Percentiles rank a stretch among this genome's conserved stretches.
phyloP scores from a whole-genome alignment of 92 coral and sea anemone species.

The Isaurus tuberculatus region DNA sequence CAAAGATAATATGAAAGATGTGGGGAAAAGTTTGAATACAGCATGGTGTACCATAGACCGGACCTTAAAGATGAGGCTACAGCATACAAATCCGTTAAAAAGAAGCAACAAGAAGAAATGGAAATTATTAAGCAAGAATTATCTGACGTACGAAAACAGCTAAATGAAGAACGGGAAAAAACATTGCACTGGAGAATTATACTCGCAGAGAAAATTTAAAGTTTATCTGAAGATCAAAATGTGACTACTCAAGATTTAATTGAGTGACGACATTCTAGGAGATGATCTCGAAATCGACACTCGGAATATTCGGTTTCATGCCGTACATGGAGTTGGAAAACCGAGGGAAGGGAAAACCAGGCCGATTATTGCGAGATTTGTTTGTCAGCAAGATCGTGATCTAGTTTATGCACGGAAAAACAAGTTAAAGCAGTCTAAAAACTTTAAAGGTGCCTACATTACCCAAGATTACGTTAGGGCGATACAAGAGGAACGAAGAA shows the following conservation, averaged over 20 bases:
- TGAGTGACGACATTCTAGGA: neutral
- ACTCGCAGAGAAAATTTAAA: neutral
- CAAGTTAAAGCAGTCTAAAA: too few relatives aligned
- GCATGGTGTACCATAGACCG: slow-evolving; percentile 4
- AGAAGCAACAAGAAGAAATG: neutral
- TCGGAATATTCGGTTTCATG: neutral
- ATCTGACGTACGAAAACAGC: neutral
- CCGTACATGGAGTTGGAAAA: neutral
- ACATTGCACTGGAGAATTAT: neutral
- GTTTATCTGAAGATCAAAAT: neutral
- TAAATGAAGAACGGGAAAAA: neutral
- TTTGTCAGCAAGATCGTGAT: too few relatives aligned
- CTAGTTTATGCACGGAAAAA: too few relatives aligned
- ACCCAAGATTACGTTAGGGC: too few relatives aligned
- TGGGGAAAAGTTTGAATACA: slow-evolving; percentile 7
- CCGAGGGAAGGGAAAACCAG: slow-evolving; percentile 41
- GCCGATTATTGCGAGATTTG: too few relatives aligned
- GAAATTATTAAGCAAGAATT: neutral
- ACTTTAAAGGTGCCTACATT: too few relatives aligned
- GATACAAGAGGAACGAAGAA: too few relatives aligned
- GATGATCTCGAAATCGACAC: neutral
- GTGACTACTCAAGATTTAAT: neutral
- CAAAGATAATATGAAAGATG: neutral
- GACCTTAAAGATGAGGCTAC: neutral
- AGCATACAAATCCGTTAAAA: neutral